A percentile compares a stretch with the other conserved stretches of the same genome.
phyloP scores from a whole-genome alignment of 2,113 vertebrate genomes.

The Amblyornis subalaris region DNA sequence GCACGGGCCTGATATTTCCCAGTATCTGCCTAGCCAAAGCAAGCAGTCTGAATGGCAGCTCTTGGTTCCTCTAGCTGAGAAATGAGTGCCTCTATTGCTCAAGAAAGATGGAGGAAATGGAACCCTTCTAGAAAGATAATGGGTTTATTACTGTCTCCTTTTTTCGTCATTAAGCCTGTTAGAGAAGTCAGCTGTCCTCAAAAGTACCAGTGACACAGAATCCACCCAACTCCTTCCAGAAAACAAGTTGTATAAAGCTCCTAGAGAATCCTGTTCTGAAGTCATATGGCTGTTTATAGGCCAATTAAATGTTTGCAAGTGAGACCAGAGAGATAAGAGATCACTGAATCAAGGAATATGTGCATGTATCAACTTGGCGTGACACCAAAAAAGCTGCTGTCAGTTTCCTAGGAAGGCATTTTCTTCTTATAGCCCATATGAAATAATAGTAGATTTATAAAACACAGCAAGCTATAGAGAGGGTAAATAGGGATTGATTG shows the following conservation, averaged over 20 bases:
- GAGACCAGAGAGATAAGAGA: constrained; percentile 12
- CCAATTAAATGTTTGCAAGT: not conserved
- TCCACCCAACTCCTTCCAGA: not conserved
- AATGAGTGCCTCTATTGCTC: not conserved
- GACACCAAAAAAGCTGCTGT: not conserved
- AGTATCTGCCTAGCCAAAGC: not conserved
- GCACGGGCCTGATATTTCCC: not conserved
- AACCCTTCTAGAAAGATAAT: not conserved
- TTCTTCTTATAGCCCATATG: not conserved
- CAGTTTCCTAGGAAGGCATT: not conserved
- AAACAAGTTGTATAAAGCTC: not conserved
- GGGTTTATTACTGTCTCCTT: not conserved
- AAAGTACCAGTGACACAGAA: not conserved
- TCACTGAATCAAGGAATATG: not conserved
- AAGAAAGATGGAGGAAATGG: not conserved
- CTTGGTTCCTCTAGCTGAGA: not conserved
- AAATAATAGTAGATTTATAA: not conserved
- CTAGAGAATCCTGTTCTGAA: not conserved
- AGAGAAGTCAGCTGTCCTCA: not conserved
- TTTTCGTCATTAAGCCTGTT: not conserved
- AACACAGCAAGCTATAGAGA: not conserved
- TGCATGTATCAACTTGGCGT: not conserved
- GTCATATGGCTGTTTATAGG: not conserved
- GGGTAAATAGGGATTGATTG: not conserved
- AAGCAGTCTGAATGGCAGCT: not conserved